Conservation (phyloP, 2,113 vertebrate genomes). For the Gymnarchus niloticus region DNA sequence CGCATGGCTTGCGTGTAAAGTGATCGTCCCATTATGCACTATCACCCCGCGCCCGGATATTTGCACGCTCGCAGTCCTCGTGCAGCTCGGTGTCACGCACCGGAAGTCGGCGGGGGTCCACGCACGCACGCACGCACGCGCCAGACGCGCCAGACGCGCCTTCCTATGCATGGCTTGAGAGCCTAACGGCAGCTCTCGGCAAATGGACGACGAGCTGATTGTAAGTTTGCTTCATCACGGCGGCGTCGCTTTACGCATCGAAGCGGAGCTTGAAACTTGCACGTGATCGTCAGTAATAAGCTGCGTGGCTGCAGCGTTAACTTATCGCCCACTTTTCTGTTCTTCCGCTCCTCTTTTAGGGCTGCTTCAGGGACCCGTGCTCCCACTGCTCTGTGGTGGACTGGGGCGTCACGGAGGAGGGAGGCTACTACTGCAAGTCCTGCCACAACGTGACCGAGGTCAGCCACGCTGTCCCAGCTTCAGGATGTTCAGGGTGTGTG, state of each 20-base stretch:
- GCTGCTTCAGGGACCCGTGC: constrained; percentile 70
- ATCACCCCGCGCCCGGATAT: background rate
- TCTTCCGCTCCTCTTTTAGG: constrained; percentile 51
- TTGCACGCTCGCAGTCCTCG: background rate
- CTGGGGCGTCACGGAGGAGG: constrained; percentile 84
- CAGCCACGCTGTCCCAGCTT: constrained; percentile 43
- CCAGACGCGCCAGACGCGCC: too few relatives aligned
- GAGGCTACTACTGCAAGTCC: constrained; percentile 78
- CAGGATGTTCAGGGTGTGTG: background rate
- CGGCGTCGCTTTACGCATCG: background rate
- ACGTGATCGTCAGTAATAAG: background rate
- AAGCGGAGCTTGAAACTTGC: too few relatives aligned
- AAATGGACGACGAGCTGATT: constrained; percentile 38
- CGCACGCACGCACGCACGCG: background rate
- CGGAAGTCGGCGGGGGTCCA: constrained; percentile 8
- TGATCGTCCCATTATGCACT: too few relatives aligned
- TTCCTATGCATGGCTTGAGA: background rate
- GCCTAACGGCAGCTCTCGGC: too few relatives aligned
- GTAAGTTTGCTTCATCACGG: constrained; percentile 25
- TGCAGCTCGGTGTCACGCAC: constrained; percentile 22
- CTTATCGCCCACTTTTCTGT: background rate
- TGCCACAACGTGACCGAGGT: constrained; percentile 92
- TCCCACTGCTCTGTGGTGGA: constrained; percentile 70
- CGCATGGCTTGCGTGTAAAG: background rate
- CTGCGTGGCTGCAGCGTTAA: background rate